Evolutionary conservation across 2,888 invertebrate species (phyloP), one percentile per base, ranked within the genome.

Genomic region (Amblyjoppa fuscipennis): DNA sequence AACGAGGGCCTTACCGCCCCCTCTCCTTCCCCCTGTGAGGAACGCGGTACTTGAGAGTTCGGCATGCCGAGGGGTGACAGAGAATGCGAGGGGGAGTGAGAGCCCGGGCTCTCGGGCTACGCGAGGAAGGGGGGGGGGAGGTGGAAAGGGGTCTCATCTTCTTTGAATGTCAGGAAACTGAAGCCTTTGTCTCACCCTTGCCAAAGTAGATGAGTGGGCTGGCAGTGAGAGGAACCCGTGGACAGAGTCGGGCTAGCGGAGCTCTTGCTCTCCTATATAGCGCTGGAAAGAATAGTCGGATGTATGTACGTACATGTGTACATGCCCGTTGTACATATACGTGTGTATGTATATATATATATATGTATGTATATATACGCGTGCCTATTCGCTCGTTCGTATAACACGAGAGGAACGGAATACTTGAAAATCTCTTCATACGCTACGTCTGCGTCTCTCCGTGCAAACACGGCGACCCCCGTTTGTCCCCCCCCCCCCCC

Each of bases 151-250:
- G 89, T 89, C 90, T 85, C 89, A 90, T 91, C 91, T 91, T 91
- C 88, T 91, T 92, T 92, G 92, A 92, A 92, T 92, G 91, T 91
- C 90, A 88, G 89, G 90, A 91, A 92, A 92, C 92, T 91, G 90
- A 84, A 89, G 90, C 91, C 90, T 92, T 92, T 93, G 92, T 93
- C 91, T 91, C 91, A 90, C 87, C 86, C 91, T 91, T 90, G 91
- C 88, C 88, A 89, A 90, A 91, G 90, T 91, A 90, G 91, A 90
- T 89, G 91, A 89, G 90, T 81, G 83, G 81, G 91, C 90, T 89
- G 89, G 88, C 76, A 89, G 90, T 89, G 90, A 89, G 90, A 89
- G 90, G 88, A 87, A 80, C 76, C 61, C 76, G 81, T 78, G 81
- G 74, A 82, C 80, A 82, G 78, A 66, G 75, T 76, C 77, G 61